Evolutionary conservation across 2,113 vertebrate genomes (phyloP).

Genomic region (Phalacrocorax brasilianus): DNA sequence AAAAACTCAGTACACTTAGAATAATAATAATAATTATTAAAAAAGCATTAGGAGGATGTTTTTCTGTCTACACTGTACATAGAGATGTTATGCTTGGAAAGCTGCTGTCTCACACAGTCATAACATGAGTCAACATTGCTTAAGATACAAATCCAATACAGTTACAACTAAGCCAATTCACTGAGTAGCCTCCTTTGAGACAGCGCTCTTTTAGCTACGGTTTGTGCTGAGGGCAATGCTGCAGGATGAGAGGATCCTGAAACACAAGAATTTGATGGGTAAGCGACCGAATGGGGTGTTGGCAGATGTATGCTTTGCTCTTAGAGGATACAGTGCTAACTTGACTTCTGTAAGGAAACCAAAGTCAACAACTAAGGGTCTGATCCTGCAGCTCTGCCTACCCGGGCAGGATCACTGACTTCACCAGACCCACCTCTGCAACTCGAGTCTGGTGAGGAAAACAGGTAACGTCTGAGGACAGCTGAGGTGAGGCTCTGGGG

Average conservation of each 20-base stretch:
- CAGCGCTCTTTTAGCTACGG: background rate
- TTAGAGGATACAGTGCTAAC: slow-evolving; percentile 23
- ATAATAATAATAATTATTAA: slow-evolving; percentile 40
- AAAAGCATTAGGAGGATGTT: slow-evolving; percentile 57
- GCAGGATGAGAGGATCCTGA: slow-evolving; percentile 33
- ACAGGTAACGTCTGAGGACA: slow-evolving; percentile 1
- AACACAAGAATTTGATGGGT: background rate
- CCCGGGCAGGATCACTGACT: background rate
- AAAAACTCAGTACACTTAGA: slow-evolving; percentile 66
- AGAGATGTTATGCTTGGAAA: slow-evolving; percentile 49
- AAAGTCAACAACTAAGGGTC: background rate
- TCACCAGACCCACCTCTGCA: slow-evolving; percentile 10
- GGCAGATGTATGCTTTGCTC: slow-evolving; percentile 37
- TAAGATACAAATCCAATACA: slow-evolving; percentile 38
- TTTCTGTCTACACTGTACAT: slow-evolving; percentile 40
- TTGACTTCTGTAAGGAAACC: slow-evolving; percentile 48
- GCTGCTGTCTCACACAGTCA: slow-evolving; percentile 51
- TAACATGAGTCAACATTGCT: slow-evolving; percentile 18
- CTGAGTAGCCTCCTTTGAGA: slow-evolving; percentile 52
- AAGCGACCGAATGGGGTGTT: background rate
- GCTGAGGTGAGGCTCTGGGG: slow-evolving; percentile 40
- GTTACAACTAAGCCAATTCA: slow-evolving; percentile 57
- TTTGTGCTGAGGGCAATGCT: slow-evolving; percentile 31
- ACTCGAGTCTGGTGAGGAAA: background rate
- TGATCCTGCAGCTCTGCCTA: background rate